Evolutionary conservation across 1,140 invertebrate genomes (phyloP).

Genomic region (Zaprionus davidi): DNA sequence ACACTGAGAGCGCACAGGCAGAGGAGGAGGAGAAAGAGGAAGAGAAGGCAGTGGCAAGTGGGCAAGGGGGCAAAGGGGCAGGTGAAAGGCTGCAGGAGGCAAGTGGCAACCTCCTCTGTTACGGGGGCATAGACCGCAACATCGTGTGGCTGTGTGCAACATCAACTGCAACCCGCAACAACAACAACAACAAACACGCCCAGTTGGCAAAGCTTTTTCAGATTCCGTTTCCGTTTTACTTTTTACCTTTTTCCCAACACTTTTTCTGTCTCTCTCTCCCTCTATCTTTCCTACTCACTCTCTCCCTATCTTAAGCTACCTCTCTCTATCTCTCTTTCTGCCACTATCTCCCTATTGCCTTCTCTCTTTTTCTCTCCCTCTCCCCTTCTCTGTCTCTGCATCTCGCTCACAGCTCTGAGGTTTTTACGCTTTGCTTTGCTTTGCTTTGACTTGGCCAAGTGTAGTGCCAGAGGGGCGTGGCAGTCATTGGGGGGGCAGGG

Average conservation of each 20-base stretch:
- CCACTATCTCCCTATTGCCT: not conserved
- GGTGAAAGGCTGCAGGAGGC: not conserved
- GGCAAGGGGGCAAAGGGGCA: conserved; percentile 31
- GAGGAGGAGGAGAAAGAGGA: not conserved
- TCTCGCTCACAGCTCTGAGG: conserved; percentile 29
- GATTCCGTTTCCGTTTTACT: conserved; percentile 52
- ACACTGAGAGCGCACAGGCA: conserved; percentile 52
- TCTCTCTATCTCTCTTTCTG: not conserved
- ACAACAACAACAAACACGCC: conserved; percentile 14
- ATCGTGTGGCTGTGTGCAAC: conserved; percentile 40
- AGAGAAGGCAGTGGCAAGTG: not conserved
- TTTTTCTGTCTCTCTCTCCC: conserved; percentile 34
- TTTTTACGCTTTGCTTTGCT: conserved; percentile 42
- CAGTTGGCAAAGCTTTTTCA: conserved; percentile 34
- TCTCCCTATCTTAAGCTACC: not conserved
- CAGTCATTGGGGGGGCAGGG: no score
- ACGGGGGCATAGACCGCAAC: conserved; percentile 38
- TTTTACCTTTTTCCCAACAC: conserved; percentile 43
- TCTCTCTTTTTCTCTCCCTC: not conserved
- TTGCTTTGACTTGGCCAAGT: conserved; percentile 50
- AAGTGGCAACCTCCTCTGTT: no score
- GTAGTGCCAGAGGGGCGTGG: no score
- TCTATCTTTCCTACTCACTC: not conserved
- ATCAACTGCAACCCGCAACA: conserved; percentile 16
- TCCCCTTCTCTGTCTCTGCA: not conserved